phyloP scores from a whole-genome alignment of 2,113 vertebrate genomes.

The Pogona vitticeps region DNA sequence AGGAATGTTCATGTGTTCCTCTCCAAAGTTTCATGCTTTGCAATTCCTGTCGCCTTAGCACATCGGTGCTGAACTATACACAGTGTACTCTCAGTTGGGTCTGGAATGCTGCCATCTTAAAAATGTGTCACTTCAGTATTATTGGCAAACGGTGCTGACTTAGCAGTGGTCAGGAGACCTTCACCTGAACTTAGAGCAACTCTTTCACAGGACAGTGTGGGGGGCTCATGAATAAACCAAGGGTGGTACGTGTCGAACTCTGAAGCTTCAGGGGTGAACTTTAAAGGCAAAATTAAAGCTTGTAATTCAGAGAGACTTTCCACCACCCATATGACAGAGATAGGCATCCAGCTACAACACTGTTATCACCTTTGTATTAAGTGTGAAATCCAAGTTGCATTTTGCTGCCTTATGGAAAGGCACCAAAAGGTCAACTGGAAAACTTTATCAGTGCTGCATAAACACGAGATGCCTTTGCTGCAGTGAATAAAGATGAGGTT shows the following conservation, averaged over 20 bases:
- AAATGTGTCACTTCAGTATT: not conserved
- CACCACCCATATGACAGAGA: conserved; percentile 25
- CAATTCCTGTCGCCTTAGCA: too few relatives aligned
- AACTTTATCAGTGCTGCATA: conserved; percentile 42
- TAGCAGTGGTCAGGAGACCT: conserved; percentile 15
- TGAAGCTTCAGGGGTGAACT: conserved; percentile 18
- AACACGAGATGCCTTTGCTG: conserved; percentile 34
- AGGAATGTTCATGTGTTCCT: not conserved
- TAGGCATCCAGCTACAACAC: conserved; percentile 62
- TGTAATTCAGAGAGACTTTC: conserved; percentile 41
- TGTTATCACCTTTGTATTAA: conserved; percentile 61
- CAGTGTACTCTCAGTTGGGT: not conserved
- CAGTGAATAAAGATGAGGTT: conserved; percentile 13
- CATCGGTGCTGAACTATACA: not conserved
- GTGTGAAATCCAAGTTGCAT: conserved; percentile 59
- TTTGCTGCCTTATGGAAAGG: conserved; percentile 41
- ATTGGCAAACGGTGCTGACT: not conserved
- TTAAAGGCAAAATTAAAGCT: conserved; percentile 37
- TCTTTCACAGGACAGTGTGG: not conserved
- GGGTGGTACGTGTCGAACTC: conserved; percentile 1
- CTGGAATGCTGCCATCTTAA: not conserved
- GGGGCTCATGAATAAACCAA: conserved; percentile 20
- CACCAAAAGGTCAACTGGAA: conserved; percentile 54
- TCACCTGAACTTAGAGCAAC: conserved; percentile 32
- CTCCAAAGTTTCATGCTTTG: not conserved